Evolutionary conservation across 2,888 invertebrate species (phyloP).

Genomic region (Polylopha cassiicola): DNA sequence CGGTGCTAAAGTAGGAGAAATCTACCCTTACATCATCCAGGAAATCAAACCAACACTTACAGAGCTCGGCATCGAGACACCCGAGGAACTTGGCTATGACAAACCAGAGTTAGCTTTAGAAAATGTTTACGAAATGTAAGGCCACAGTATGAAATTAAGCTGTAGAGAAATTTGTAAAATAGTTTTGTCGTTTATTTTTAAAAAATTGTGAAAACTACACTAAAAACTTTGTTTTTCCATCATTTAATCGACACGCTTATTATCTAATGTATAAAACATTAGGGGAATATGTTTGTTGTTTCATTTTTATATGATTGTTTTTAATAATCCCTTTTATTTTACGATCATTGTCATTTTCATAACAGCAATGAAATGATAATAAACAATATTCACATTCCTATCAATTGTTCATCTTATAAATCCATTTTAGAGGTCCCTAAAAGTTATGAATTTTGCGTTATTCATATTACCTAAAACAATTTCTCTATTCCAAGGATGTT

Average conservation of each 20-base stretch:
- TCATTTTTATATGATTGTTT: slow-evolving; percentile 35
- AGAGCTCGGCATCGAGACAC: slow-evolving; percentile 95
- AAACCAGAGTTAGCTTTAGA: slow-evolving; percentile 95
- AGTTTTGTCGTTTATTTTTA: slow-evolving; percentile 62
- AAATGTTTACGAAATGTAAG: slow-evolving; percentile 82
- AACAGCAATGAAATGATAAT: slow-evolving; percentile 11
- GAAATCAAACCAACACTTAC: slow-evolving; percentile 94
- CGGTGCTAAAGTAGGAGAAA: slow-evolving; percentile 82
- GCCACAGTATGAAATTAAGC: slow-evolving; percentile 44
- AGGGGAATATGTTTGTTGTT: slow-evolving; percentile 42
- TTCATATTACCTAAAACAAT: too few relatives aligned
- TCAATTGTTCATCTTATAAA: too few relatives aligned
- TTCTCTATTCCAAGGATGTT: too few relatives aligned
- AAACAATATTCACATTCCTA: slow-evolving; percentile 16
- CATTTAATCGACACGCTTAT: slow-evolving; percentile 45
- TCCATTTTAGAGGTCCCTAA: too few relatives aligned
- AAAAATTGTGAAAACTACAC: slow-evolving; percentile 49
- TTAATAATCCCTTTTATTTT: slow-evolving; percentile 16
- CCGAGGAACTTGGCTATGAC: slow-evolving; percentile 97
- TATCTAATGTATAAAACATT: slow-evolving; percentile 59
- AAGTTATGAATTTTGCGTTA: too few relatives aligned
- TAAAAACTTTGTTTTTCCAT: slow-evolving; percentile 43
- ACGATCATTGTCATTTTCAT: slow-evolving; percentile 9
- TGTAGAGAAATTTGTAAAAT: slow-evolving; percentile 68
- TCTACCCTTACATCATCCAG: slow-evolving; percentile 92